Conservation (phyloP, 2,113 vertebrate genomes). For the Mesitornis unicolor region DNA sequence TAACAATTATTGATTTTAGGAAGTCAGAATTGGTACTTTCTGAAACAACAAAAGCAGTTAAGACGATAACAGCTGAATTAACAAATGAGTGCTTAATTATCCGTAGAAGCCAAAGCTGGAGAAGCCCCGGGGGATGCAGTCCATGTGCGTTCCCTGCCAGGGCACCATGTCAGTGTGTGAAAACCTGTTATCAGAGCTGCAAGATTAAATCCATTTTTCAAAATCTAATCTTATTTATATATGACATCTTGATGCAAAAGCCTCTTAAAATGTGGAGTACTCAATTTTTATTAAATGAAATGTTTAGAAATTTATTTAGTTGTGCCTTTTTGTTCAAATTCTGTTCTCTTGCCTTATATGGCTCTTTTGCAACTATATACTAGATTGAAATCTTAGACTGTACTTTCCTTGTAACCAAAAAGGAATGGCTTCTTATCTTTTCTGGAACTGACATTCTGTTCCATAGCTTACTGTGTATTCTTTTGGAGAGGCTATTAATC, state of each 20-base stretch:
- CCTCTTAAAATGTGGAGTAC: not conserved
- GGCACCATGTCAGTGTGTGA: not conserved
- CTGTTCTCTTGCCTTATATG: not conserved
- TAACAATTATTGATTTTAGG: not conserved
- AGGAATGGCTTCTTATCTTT: slow-evolving; percentile 40
- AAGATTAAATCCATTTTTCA: not conserved
- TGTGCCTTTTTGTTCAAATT: not conserved
- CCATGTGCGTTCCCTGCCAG: fast-evolving
- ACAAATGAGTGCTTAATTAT: not conserved
- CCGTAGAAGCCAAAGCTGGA: not conserved
- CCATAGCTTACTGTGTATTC: not conserved
- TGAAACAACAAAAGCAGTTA: not conserved
- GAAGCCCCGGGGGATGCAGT: not conserved
- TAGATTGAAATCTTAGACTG: not conserved
- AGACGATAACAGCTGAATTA: not conserved
- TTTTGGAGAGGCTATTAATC: not conserved
- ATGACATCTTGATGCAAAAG: not conserved
- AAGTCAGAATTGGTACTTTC: not conserved
- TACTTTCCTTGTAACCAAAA: not conserved
- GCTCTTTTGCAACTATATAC: not conserved
- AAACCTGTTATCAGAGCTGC: not conserved
- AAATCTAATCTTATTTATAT: not conserved
- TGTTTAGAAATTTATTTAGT: not conserved
- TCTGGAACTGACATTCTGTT: not conserved
- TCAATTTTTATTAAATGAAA: not conserved